Base-by-base conservation (phyloP, 2,113 vertebrate genomes). In the Hydropotes inermis region DNA sequence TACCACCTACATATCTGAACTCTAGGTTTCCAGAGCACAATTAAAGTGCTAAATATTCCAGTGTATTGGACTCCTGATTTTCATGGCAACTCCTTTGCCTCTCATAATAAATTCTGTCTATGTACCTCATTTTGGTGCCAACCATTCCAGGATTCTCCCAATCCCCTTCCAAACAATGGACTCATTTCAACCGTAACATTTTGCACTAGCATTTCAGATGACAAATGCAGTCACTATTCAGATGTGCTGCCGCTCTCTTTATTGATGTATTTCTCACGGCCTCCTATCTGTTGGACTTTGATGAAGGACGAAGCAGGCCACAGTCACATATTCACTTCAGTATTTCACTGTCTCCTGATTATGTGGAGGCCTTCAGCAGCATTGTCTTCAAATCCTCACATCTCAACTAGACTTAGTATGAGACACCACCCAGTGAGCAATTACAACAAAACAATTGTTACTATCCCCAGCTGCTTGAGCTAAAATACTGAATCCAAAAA, bases 371-470 rank as follows among this genome's bases (percentile, higher is more conserved):
- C 19, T 87, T 39, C 50, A 52, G 30, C 33, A 89, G 10, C 45
- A 83, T 78, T 70, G 47, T 67, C 45, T 76, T 27, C 9, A 96
- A 89, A 74, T 60, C 30, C 23, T 87, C 47, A 83, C 21, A 70
- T 87, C 60, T 95, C 43, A 95, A 43, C 30, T 70, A 67, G 15
- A 91, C 93, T 89, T 86, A 91, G 47, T 43, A 86, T 88, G 64
- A 91, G n/a, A 43, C 21, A 54, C 36, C 27, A 67, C 6, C 25
- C 43, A 82, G 19, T 79, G 60, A 93, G 58, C 83, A 96, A 58
- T 89, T 97, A 57, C 39, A 57, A 95, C n/a, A 5, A 88, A 95
- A 91, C 28, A 88, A 81, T 64, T 95, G 27, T 36, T 67, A 87
- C 43, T 60, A 47, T 88, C 87, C 25, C 45, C n/a, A 89, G 67